Evolutionary conservation across 2,888 invertebrate species (phyloP).

Genomic region (Sisyra terminalis): DNA sequence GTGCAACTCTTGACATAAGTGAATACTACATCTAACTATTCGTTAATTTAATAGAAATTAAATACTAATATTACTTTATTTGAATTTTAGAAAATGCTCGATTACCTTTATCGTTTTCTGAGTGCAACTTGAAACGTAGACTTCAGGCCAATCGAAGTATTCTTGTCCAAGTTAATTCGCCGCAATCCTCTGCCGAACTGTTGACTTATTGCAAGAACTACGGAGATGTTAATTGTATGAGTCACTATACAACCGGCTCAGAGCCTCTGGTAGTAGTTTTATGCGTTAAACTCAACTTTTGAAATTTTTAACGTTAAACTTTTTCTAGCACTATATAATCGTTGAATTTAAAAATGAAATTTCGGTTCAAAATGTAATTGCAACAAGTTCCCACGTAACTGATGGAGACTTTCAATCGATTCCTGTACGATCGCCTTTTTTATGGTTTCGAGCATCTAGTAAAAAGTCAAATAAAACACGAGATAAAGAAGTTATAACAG

Average conservation of each 20-base stretch:
- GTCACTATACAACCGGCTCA: constrained; percentile 38
- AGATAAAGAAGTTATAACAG: constrained; percentile 15
- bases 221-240: constrained; percentile 43
- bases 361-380: constrained; percentile 36
- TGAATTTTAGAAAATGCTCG: too few relatives aligned
- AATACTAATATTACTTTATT: neutral
- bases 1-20: neutral
- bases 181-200: constrained; percentile 48
- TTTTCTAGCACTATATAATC: constrained; percentile 51
- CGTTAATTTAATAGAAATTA: neutral
- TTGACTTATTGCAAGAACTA: constrained; percentile 50
- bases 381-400: constrained; percentile 34
- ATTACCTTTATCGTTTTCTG: constrained; percentile 28
- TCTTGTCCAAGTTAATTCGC: constrained; percentile 59
- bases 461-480: constrained; percentile 18
- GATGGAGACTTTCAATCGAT: constrained; percentile 32
- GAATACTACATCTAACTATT: neutral
- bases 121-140: constrained; percentile 39
- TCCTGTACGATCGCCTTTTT: constrained; percentile 48
- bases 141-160: constrained; percentile 50
- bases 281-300: neutral
- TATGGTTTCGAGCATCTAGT: constrained; percentile 44
- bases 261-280: constrained; percentile 23
- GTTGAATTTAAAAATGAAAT: constrained; percentile 47
- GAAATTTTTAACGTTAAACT: constrained; percentile 13